Evolutionary conservation across 2,797 vertebrate species (phyloP), one percentile per base, ranked within the genome.

Genomic region (Mus caroli): DNA sequence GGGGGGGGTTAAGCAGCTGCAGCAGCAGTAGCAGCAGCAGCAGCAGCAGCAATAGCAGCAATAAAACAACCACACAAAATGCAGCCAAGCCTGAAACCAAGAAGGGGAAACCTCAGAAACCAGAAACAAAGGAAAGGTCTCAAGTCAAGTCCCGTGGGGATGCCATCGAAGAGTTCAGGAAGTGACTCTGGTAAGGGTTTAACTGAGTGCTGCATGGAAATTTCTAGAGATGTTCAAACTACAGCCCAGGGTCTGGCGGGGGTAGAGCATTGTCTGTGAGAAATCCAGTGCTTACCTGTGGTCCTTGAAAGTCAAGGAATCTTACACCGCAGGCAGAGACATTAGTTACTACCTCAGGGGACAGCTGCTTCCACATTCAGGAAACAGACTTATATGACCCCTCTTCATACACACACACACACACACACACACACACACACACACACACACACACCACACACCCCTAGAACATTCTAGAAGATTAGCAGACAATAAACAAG

Each of bases 401-500:
- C 26, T 62, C 26, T 62, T 54, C 56, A 20, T 19, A 58, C 56
- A 58, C 56, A 58, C 56, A 58, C 56, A 58, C 56, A 58, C 56
- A 58, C 46, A 79, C 31, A 11, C 15, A 79, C 50, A 26, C 31
- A 31, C 77, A 56, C 60, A 60, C 50, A 54, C 50, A 82, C 26
- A 84, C 40, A 37, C 26, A 43, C 58, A 54, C 52, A 54, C 52
- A 52, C 52, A 52, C 50, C 50, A 26, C 31, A 31, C 77, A 56
- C 60, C 50, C 24, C 67, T 46, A 6, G 62, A 88, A 50, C 50
- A 88, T 69, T 78, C 37, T 69, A 96, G 85, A 79, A 93, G 62
- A 43, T 26, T 40, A 69, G 4, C 3, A 31, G 28, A 69, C 20
- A 40, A 26, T 62, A 87, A 83, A 73, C 10, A 60, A 60, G 8